phyloP scores from a whole-genome alignment of 2,797 vertebrate species.

The Sebastes iracundus region DNA sequence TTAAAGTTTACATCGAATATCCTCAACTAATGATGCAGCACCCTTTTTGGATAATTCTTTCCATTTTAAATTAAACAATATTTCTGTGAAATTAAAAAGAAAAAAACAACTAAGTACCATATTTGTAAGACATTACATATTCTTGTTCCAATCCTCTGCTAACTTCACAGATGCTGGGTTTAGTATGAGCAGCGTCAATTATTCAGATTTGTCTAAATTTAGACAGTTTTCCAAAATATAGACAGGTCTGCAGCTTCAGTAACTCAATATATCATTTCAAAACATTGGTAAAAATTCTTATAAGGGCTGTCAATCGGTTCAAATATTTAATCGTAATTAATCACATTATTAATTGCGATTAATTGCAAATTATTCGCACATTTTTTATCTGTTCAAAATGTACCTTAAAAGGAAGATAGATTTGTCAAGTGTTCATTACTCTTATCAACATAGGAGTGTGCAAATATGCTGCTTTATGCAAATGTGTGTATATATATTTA shows the following conservation, averaged over 20 bases:
- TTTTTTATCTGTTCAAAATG: no score
- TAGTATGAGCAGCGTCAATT: not conserved
- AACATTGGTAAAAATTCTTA: no score
- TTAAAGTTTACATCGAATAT: not conserved
- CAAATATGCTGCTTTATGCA: no score
- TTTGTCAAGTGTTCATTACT: no score
- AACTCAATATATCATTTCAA: no score
- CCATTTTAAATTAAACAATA: not conserved
- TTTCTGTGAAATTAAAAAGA: not conserved
- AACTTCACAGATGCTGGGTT: not conserved
- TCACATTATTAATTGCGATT: no score
- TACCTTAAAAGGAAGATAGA: no score
- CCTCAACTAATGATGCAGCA: not conserved
- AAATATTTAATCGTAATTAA: accelerated
- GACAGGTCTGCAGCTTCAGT: not conserved
- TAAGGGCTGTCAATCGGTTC: accelerated
- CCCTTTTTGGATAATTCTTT: not conserved
- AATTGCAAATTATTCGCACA: no score
- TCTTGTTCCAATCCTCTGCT: not conserved
- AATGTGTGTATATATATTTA: no score
- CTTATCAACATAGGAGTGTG: no score
- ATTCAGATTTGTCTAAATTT: not conserved
- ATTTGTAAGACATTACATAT: not conserved
- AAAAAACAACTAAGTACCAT: not conserved
- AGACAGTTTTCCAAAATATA: not conserved